Base-by-base conservation (phyloP, 2,113 vertebrate genomes). In the Nycticorax nycticorax region DNA sequence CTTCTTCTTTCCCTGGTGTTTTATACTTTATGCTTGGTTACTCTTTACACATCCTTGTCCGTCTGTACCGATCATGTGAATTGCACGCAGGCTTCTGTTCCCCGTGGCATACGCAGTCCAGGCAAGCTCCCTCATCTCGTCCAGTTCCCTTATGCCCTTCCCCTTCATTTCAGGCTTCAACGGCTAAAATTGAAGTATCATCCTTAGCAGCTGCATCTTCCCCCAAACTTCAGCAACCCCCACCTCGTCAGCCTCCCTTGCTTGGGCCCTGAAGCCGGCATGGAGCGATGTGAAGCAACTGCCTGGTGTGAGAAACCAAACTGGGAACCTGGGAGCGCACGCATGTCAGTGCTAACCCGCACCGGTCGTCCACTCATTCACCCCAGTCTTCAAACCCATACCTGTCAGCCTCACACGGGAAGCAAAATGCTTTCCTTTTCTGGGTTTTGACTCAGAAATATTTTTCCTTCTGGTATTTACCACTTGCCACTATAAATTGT, bases 21-120 rank as follows among this genome's bases (percentile, higher is more conserved):
- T 77, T 47, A 26, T 50, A 92, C 91, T 53, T 77, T 77, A 62
- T 69, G 64, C 62, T 95, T 88, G 59, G 35, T 93, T 91, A 27
- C 66, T 84, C 50, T 90, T 92, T 60, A 41, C 60, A 52, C 13
- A 50, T 43, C 62, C 35, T 77, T 74, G 64, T 10, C 72, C 5
- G 1, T 39, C 66, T 77, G 33, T 28, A 81, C 28, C 13, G 21
- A 71, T 24, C 62, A 85, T 63, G 30, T 50, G 75, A 69, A 79
- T 27, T 45, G 47, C 35, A 62, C 23, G 3, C 22, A 43, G 43
- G 24, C 16, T 75, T 74, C 79, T 68, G 33, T 26, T 75, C 52
- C 32, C 33, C 1, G 0, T 53, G 39, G 53, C n/a, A 28, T 23
- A 27, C 3, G 2, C 60, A 71, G 33, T 48, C 43, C 68, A n/a